Percentiles rank a stretch among this genome's conserved stretches.
Evolutionary conservation across 1,140 invertebrate species (phyloP).

Genomic region (Chrysomallon squamiferum): DNA sequence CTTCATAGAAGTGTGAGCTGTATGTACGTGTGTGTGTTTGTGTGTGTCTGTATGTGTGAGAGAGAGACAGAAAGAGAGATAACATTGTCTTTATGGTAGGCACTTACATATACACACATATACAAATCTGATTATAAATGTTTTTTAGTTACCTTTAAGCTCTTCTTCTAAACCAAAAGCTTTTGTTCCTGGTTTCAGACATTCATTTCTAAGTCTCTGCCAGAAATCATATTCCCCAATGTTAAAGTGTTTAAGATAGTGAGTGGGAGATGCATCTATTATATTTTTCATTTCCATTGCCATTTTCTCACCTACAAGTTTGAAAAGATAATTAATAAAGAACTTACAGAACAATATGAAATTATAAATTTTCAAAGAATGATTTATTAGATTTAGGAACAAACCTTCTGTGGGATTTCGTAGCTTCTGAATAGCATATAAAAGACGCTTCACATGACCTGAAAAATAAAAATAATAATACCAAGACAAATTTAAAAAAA

Average conservation of each 20-base stretch:
- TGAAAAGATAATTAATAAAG: background rate
- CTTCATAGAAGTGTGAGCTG: too few relatives aligned
- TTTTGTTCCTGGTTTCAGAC: slow-evolving; percentile 44
- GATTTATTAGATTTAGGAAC: too few relatives aligned
- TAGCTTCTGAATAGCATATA: slow-evolving; percentile 41
- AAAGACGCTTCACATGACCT: slow-evolving; percentile 45
- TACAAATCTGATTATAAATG: too few relatives aligned
- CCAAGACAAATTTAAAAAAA: too few relatives aligned
- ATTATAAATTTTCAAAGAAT: too few relatives aligned
- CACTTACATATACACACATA: too few relatives aligned
- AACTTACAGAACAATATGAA: too few relatives aligned
- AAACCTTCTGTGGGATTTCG: slow-evolving; percentile 45
- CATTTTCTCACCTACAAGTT: slow-evolving; percentile 32
- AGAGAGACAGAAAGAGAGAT: too few relatives aligned
- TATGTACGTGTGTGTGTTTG: too few relatives aligned
- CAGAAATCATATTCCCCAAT: slow-evolving; percentile 44
- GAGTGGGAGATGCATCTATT: slow-evolving; percentile 22
- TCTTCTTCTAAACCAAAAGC: slow-evolving; percentile 45
- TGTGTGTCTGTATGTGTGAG: too few relatives aligned
- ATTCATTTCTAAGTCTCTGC: slow-evolving; percentile 26
- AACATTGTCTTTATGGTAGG: too few relatives aligned
- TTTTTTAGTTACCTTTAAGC: slow-evolving; percentile 48
- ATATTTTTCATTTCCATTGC: slow-evolving; percentile 30
- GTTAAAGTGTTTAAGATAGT: slow-evolving; percentile 27
- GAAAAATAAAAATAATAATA: too few relatives aligned